Evolutionary conservation across 2,888 invertebrate species (phyloP).

Genomic region (Drosophila pseudotakahashii): DNA sequence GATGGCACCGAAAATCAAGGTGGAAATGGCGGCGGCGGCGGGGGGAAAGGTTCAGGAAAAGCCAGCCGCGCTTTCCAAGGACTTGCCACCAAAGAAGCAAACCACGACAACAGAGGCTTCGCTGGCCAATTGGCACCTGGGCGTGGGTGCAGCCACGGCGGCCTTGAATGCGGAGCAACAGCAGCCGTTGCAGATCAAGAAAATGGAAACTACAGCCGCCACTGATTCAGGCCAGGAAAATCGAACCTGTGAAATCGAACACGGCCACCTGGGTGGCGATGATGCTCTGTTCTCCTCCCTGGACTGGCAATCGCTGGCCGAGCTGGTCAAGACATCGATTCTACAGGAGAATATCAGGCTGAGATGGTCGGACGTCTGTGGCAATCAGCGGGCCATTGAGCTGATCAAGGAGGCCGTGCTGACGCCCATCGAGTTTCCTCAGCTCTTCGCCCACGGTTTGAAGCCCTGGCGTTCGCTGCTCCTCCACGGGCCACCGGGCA

Average conservation of each 20-base stretch:
- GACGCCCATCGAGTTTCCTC: slow-evolving; percentile 91
- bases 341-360: slow-evolving; percentile 86
- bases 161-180: slow-evolving; percentile 20
- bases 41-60: slow-evolving; percentile 5
- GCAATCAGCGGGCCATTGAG: slow-evolving; percentile 90
- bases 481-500: slow-evolving; percentile 87
- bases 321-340: slow-evolving; percentile 84
- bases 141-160: slow-evolving; percentile 55
- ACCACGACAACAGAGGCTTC: slow-evolving; percentile 17
- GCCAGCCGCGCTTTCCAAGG: neutral
- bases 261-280: slow-evolving; percentile 55
- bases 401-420: slow-evolving; percentile 94
- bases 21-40: slow-evolving; percentile 58
- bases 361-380: slow-evolving; percentile 92
- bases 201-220: slow-evolving; percentile 30
- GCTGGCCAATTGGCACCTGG: slow-evolving; percentile 58
- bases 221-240: slow-evolving; percentile 63
- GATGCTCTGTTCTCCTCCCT: slow-evolving; percentile 66
- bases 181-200: slow-evolving; percentile 14
- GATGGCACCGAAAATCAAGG: slow-evolving; percentile 59
- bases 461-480: slow-evolving; percentile 94
- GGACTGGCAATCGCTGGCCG: slow-evolving; percentile 81
- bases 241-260: slow-evolving; percentile 73
- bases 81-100: neutral
- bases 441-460: slow-evolving; percentile 88